Conservation (phyloP, 2,797 vertebrate genomes). For the Sebastes vulpes region DNA sequence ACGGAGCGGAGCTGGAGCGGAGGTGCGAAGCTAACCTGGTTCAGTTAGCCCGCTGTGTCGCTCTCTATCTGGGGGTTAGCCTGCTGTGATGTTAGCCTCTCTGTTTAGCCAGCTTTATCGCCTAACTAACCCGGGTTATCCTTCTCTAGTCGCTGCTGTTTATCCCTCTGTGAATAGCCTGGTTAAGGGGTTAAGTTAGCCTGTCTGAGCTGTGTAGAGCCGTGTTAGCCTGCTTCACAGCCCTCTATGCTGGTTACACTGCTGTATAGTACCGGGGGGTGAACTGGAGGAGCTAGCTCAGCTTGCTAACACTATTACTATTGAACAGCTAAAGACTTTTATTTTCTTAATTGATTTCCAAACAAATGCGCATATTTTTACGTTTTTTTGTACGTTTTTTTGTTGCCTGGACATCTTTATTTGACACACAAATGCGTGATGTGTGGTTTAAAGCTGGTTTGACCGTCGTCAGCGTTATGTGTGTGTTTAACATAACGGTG, state of each 20-base stretch:
- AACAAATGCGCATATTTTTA: background rate
- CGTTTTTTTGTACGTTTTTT: background rate
- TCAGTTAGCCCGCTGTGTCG: conserved; percentile 54
- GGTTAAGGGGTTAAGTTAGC: conserved; percentile 5
- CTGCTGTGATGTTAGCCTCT: conserved; percentile 32
- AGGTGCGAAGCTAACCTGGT: conserved; percentile 47
- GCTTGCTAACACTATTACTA: conserved; percentile 36
- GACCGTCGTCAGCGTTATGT: background rate
- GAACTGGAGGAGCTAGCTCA: conserved; percentile 8
- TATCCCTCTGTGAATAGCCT: background rate
- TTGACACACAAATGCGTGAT: too few species aligned
- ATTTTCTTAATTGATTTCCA: background rate
- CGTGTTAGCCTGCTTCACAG: conserved; percentile 2
- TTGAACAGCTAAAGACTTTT: background rate
- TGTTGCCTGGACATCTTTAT: background rate
- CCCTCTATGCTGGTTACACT: background rate
- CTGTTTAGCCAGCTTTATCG: conserved; percentile 9
- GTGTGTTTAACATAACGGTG: background rate
- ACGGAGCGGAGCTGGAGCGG: background rate
- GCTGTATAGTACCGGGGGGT: background rate
- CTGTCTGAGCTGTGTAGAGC: background rate
- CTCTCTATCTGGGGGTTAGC: conserved; percentile 44
- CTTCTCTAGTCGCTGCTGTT: background rate
- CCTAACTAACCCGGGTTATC: background rate
- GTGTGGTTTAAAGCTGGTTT: background rate